phyloP scores from a whole-genome alignment of 1,140 invertebrate species.

The Drosophila biarmipes region DNA sequence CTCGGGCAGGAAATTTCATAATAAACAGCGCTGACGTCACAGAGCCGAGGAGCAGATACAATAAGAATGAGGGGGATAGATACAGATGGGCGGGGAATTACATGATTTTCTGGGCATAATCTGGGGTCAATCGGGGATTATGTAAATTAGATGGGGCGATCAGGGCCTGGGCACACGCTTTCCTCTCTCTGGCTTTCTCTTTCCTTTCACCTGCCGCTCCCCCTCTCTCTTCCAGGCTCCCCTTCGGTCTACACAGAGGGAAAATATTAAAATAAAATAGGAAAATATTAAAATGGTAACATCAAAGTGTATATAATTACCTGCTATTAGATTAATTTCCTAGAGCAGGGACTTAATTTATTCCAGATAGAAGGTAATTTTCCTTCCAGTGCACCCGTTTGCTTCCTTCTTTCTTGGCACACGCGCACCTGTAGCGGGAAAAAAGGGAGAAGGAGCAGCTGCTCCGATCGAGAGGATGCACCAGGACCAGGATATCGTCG shows the following conservation, averaged over 20 bases:
- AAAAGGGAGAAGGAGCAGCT: conserved; percentile 44
- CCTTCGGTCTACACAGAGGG: neutral
- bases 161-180: conserved; percentile 26
- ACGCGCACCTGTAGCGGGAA: conserved; percentile 63
- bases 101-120: neutral
- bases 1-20: conserved; percentile 73
- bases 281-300: too few species aligned
- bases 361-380: too few species aligned
- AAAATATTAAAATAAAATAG: neutral
- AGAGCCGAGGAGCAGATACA: neutral
- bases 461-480: conserved; percentile 47
- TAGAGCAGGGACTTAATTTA: too few species aligned
- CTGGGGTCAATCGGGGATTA: conserved; percentile 19
- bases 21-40: conserved; percentile 56
- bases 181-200: neutral
- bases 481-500: conserved; percentile 38
- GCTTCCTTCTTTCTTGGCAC: conserved; percentile 41
- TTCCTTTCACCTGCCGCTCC: conserved; percentile 1
- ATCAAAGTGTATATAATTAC: too few species aligned
- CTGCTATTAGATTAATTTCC: too few species aligned
- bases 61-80: neutral
- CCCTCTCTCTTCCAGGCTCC: conserved; percentile 7
- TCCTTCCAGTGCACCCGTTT: neutral
- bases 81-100: neutral
- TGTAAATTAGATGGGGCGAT: conserved; percentile 34